phyloP scores from a whole-genome alignment of 2,797 vertebrate species.

The Leuciscus waleckii region DNA sequence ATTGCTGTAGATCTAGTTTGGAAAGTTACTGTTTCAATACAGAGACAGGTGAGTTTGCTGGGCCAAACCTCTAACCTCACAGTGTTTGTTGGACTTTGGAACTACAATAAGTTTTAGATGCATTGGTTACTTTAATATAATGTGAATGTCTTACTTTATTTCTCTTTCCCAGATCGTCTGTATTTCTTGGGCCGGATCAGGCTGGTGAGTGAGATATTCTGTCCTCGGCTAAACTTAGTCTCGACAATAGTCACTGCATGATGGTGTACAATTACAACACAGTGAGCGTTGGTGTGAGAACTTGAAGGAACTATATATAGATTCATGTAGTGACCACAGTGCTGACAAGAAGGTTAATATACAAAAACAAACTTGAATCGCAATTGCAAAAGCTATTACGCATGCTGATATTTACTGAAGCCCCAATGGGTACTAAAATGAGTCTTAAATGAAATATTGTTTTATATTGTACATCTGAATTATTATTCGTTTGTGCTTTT shows the following conservation, averaged over 20 bases:
- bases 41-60: constrained; percentile 19
- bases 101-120: background rate
- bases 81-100: background rate
- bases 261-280: constrained; percentile 57
- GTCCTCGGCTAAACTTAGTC: constrained; percentile 46
- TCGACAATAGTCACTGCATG: constrained; percentile 47
- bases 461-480: background rate
- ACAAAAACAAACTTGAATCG: background rate
- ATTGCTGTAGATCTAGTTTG: background rate
- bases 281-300: constrained; percentile 18
- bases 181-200: constrained; percentile 3
- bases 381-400: background rate
- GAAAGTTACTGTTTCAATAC: background rate
- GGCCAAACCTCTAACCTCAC: background rate
- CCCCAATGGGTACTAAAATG: too few species aligned
- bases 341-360: constrained; percentile 1
- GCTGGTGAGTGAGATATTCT: constrained; percentile 24
- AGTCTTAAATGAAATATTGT: background rate
- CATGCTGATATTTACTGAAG: background rate
- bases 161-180: constrained; percentile 2
- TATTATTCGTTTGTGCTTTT: background rate
- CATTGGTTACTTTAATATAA: background rate
- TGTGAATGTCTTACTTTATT: background rate
- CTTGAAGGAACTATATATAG: constrained; percentile 48
- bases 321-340: constrained; percentile 8